A percentile compares a stretch with the other conserved stretches of the same genome.
phyloP scores from a whole-genome alignment of 2,888 invertebrate species.

The Nemoura dubitans region DNA sequence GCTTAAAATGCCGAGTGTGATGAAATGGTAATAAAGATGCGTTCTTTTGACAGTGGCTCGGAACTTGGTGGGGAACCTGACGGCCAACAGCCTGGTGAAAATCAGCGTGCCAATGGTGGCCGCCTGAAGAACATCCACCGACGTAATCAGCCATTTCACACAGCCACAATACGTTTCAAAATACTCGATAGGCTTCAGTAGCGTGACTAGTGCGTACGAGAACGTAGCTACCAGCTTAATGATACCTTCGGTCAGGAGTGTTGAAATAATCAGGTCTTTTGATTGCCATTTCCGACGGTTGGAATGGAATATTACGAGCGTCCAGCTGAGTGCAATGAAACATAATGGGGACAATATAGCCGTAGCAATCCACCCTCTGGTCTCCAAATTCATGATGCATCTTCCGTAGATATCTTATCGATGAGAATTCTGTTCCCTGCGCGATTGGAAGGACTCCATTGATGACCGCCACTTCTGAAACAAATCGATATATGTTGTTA shows the following conservation, averaged over 20 bases:
- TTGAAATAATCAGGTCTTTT: slow-evolving; percentile 64
- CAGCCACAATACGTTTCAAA: slow-evolving; percentile 61
- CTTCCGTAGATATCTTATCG: neutral
- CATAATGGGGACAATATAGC: slow-evolving; percentile 61
- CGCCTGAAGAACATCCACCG: slow-evolving; percentile 64
- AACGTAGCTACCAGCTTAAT: slow-evolving; percentile 60
- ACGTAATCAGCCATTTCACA: slow-evolving; percentile 63
- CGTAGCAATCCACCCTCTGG: slow-evolving; percentile 55
- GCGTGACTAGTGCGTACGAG: slow-evolving; percentile 58
- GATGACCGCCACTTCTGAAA: neutral
- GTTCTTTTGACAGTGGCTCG: slow-evolving; percentile 57
- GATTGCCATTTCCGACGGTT: slow-evolving; percentile 64
- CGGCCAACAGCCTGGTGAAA: slow-evolving; percentile 61
- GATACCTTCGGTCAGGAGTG: slow-evolving; percentile 60
- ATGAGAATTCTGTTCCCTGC: neutral
- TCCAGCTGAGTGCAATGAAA: slow-evolving; percentile 62
- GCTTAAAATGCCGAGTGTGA: slow-evolving; percentile 63
- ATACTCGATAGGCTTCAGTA: slow-evolving; percentile 57
- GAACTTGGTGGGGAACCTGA: slow-evolving; percentile 57
- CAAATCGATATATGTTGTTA: neutral
- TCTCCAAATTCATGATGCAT: slow-evolving; percentile 46
- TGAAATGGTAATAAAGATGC: slow-evolving; percentile 63
- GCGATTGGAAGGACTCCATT: neutral
- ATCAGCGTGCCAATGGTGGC: slow-evolving; percentile 63
- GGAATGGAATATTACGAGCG: slow-evolving; percentile 63